These are phyloP conservation scores for Philotrypesis tridentata DNA, from an alignment of 1,140 invertebrate genomes.

Conservation along the genomic window DNA sequence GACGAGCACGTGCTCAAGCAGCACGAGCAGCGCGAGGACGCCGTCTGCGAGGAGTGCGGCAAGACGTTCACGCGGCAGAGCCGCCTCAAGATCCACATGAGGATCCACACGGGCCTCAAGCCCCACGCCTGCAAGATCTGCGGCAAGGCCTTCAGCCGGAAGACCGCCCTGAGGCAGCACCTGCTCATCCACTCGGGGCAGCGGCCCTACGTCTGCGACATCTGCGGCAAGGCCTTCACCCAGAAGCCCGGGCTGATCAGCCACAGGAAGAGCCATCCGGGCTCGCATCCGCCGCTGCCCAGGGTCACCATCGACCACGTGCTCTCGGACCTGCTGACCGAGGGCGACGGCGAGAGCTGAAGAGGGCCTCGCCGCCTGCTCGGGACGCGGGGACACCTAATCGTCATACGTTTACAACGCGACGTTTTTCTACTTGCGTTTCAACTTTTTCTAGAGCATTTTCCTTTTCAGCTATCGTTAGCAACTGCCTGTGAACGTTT, in stretches of 20 bases:
- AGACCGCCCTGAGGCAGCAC: constrained; percentile 75
- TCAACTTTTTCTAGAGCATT: too few relatives aligned
- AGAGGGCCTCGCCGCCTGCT: neutral
- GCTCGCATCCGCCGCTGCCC: constrained; percentile 68
- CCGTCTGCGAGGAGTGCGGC: constrained; percentile 76
- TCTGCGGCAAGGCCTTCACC: constrained; percentile 85
- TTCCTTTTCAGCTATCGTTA: too few relatives aligned
- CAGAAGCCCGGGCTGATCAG: constrained; percentile 79
- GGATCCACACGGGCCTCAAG: constrained; percentile 78
- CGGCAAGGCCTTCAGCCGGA: constrained; percentile 73
- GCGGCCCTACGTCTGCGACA: constrained; percentile 86
- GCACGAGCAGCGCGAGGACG: constrained; percentile 69
- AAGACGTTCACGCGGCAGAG: constrained; percentile 76
- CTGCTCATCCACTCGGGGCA: constrained; percentile 88
- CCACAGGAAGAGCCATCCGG: constrained; percentile 78
- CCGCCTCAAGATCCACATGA: constrained; percentile 77
- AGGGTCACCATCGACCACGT: constrained; percentile 70
- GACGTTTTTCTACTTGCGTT: too few relatives aligned
- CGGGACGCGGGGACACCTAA: too few relatives aligned
- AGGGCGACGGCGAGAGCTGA: neutral
- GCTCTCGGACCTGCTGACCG: constrained; percentile 57
- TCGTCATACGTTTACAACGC: too few relatives aligned
- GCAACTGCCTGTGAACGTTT: too few relatives aligned
- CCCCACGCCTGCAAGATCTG: constrained; percentile 78
- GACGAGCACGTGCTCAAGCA: constrained; percentile 73